Evolutionary conservation across 2,888 invertebrate genomes (phyloP).

Genomic region (Epistrophella euchroma): DNA sequence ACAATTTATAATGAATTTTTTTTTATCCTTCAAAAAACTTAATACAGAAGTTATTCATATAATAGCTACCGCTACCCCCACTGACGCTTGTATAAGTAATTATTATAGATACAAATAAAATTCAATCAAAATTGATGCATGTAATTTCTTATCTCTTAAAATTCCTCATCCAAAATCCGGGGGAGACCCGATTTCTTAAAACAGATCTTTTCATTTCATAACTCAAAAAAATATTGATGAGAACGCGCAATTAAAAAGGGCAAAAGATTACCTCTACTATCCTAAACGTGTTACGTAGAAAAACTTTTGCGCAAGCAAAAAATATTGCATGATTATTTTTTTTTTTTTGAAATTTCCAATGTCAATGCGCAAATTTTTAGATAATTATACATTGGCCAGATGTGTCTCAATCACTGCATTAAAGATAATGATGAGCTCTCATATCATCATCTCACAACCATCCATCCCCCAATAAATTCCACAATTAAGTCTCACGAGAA

Average conservation of each 20-base stretch:
- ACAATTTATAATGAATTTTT: no score
- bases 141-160: neutral
- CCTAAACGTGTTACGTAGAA: slow-evolving; percentile 21
- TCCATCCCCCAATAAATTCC: slow-evolving; percentile 25
- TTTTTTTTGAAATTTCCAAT: slow-evolving; percentile 65
- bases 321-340: slow-evolving; percentile 60
- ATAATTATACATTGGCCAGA: slow-evolving; percentile 24
- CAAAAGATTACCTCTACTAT: neutral
- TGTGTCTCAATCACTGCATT: slow-evolving; percentile 40
- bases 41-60: no score
- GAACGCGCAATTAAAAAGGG: slow-evolving; percentile 43
- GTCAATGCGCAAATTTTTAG: slow-evolving; percentile 72
- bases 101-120: neutral
- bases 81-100: no score
- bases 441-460: slow-evolving; percentile 15
- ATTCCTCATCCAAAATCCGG: slow-evolving; percentile 8
- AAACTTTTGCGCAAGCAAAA: slow-evolving; percentile 47
- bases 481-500: slow-evolving; percentile 53
- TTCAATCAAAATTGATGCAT: neutral
- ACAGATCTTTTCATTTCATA: neutral
- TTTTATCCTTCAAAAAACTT: no score
- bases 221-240: neutral
- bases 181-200: slow-evolving; percentile 21
- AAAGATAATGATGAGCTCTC: slow-evolving; percentile 25
- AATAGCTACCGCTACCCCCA: no score